Evolutionary conservation across 2,888 invertebrate genomes (phyloP).

Genomic region (Hirtodrosophila duncani): DNA sequence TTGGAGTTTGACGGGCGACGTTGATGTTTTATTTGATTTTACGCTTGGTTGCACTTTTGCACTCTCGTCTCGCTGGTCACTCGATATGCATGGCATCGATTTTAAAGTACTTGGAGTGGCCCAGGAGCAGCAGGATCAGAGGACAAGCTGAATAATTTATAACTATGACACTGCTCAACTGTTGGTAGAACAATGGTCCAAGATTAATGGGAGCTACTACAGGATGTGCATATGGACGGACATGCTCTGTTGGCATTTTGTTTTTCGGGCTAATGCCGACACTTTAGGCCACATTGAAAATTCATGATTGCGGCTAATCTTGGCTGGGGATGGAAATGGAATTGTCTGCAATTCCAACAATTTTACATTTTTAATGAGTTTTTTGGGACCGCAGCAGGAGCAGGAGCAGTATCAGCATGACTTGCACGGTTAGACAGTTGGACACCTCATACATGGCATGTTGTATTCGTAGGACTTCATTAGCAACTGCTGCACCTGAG

Average conservation of each 20-base stretch:
- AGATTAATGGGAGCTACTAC: conserved; percentile 51
- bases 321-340: conserved; percentile 29
- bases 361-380: conserved; percentile 43
- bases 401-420: no score
- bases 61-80: conserved; percentile 49
- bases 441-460: conserved; percentile 31
- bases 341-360: conserved; percentile 35
- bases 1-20: conserved; percentile 27
- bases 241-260: conserved; percentile 16
- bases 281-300: conserved; percentile 24
- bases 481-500: conserved; percentile 36
- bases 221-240: conserved; percentile 30
- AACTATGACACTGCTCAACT: conserved; percentile 56
- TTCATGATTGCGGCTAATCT: conserved; percentile 35
- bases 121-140: conserved; percentile 18
- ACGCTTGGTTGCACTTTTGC: conserved; percentile 62
- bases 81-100: conserved; percentile 65
- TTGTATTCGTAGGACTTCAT: conserved; percentile 52
- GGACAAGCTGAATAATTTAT: conserved; percentile 62
- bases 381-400: conserved; percentile 15
- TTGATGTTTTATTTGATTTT: conserved; percentile 74
- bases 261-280: conserved; percentile 20
- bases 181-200: conserved; percentile 52
- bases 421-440: conserved; percentile 21
- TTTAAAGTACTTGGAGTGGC: conserved; percentile 40